These are phyloP conservation scores for Nemotelus pantherinus DNA, from an alignment of 2,888 invertebrate species.

Conservation along the genomic window DNA sequence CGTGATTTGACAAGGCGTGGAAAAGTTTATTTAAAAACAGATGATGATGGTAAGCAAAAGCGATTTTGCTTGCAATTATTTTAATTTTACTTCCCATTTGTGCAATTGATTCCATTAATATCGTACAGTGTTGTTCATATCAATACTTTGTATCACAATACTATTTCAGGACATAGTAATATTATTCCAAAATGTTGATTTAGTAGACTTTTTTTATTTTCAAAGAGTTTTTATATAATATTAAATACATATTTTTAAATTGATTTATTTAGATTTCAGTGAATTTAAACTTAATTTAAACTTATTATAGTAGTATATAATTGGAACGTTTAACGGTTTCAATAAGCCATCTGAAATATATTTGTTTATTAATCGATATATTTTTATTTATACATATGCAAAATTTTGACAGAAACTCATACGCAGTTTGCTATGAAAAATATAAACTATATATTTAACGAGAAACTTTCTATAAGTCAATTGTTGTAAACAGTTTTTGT, in stretches of 20 bases:
- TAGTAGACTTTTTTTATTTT: background rate
- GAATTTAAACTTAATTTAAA: background rate
- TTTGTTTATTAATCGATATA: too few relatives aligned
- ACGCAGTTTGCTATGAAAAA: too few relatives aligned
- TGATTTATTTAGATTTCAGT: too few relatives aligned
- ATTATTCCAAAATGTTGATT: background rate
- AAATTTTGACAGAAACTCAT: too few relatives aligned
- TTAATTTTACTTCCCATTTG: conserved; percentile 4
- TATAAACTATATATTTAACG: too few relatives aligned
- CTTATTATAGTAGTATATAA: background rate
- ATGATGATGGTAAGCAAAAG: conserved; percentile 79
- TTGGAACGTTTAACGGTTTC: too few relatives aligned
- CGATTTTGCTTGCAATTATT: conserved; percentile 47
- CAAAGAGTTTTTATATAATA: background rate
- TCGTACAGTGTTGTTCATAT: background rate
- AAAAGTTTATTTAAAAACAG: conserved; percentile 84
- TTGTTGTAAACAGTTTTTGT: too few relatives aligned
- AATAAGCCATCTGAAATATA: too few relatives aligned
- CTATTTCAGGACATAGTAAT: conserved; percentile 6
- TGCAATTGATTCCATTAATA: too few relatives aligned
- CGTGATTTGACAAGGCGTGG: conserved; percentile 81
- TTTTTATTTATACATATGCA: too few relatives aligned
- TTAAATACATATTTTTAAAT: too few relatives aligned
- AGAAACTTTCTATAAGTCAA: too few relatives aligned
- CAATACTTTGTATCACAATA: background rate